A percentile compares a stretch with the other conserved stretches of the same genome.
Evolutionary conservation across 1,140 invertebrate species (phyloP).

Genomic region (Panagrolaimus sp.): DNA sequence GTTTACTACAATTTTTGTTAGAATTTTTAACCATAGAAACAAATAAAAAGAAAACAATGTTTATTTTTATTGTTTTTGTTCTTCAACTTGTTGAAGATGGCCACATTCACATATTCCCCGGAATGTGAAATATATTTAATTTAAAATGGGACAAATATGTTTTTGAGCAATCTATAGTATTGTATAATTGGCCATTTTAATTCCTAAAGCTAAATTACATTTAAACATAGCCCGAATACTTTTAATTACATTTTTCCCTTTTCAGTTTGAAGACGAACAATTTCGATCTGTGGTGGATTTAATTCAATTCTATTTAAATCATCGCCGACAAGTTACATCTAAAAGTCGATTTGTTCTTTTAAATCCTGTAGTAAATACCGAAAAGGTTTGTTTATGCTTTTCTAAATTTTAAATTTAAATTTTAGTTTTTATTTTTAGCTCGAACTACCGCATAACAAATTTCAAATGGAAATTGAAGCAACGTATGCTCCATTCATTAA

Average conservation of each 20-base stretch:
- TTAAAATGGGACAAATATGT: too few relatives aligned
- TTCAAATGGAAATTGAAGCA: conserved; percentile 13
- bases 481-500: conserved; percentile 10
- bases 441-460: not conserved
- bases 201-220: too few relatives aligned
- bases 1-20: not conserved
- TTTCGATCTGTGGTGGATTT: conserved; percentile 18
- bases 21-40: too few relatives aligned
- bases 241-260: not conserved
- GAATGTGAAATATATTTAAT: too few relatives aligned
- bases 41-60: too few relatives aligned
- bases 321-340: conserved; percentile 17
- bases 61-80: too few relatives aligned
- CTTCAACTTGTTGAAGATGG: too few relatives aligned
- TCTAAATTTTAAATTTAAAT: not conserved
- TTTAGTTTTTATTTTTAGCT: conserved; percentile 1
- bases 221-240: too few relatives aligned
- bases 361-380: not conserved
- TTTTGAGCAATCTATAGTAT: too few relatives aligned
- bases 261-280: conserved; percentile 27
- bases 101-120: too few relatives aligned
- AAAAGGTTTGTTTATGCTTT: not conserved
- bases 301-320: conserved; percentile 16
- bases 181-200: too few relatives aligned
- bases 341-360: conserved; percentile 14